A percentile compares a stretch with the other conserved stretches of the same genome.
These are phyloP conservation scores for Tetragnatha montana DNA, from an alignment of 2,888 invertebrate species.

Conservation along the genomic window DNA sequence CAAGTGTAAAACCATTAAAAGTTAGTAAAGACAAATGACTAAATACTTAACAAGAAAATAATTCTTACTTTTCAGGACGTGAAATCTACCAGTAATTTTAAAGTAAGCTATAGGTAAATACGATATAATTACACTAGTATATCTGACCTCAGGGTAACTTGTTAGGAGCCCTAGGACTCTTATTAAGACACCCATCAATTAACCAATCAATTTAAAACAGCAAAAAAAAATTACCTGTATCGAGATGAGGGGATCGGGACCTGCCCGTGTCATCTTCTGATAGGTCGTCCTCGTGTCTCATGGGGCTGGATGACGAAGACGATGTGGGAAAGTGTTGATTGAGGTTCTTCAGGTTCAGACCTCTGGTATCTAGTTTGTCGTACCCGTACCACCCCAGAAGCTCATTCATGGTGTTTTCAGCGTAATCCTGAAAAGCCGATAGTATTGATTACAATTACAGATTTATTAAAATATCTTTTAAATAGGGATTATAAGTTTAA, in stretches of 20 bases:
- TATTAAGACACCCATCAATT: too few species aligned
- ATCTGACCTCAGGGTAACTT: too few species aligned
- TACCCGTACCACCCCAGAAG: conserved; percentile 94
- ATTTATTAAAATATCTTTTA: not conserved
- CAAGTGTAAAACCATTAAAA: too few species aligned
- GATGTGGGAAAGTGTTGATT: conserved; percentile 74
- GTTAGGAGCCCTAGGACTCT: too few species aligned
- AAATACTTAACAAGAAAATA: too few species aligned
- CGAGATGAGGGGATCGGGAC: conserved; percentile 21
- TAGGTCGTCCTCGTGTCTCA: conserved; percentile 35
- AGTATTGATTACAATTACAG: not conserved
- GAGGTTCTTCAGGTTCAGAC: conserved; percentile 75
- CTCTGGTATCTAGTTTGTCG: conserved; percentile 82
- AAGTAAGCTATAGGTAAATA: too few species aligned
- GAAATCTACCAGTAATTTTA: too few species aligned
- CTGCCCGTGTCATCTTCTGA: conserved; percentile 51
- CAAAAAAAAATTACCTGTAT: not conserved
- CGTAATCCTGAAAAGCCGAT: conserved; percentile 84
- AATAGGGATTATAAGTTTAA: too few species aligned
- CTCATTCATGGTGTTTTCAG: conserved; percentile 94
- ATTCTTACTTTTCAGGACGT: too few species aligned
- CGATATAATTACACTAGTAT: too few species aligned
- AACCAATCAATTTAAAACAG: too few species aligned
- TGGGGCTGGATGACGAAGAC: conserved; percentile 51
- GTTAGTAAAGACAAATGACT: too few species aligned